phyloP scores from a whole-genome alignment of 1,140 invertebrate species.

The Palaemon carinicauda region DNA sequence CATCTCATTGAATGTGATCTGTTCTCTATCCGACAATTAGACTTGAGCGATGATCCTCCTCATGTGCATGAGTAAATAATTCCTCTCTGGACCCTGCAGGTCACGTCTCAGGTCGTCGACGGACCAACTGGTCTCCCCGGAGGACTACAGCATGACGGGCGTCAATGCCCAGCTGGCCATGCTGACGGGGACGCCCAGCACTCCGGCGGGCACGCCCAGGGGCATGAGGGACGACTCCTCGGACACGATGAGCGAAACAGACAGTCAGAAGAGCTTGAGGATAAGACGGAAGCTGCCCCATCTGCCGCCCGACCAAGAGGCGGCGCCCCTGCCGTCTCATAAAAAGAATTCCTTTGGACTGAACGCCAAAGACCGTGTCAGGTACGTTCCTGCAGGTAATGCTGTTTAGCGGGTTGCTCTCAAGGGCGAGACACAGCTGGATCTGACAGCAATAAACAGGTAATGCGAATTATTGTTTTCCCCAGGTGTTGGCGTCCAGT shows the following conservation, averaged over 20 bases:
- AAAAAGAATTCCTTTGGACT: slow-evolving; percentile 63
- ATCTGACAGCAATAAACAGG: too few relatives aligned
- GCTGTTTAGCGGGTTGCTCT: background rate
- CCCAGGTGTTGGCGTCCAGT: too few relatives aligned
- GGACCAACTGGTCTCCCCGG: slow-evolving; percentile 55
- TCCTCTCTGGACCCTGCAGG: slow-evolving; percentile 32
- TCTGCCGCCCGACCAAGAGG: slow-evolving; percentile 71
- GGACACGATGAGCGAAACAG: slow-evolving; percentile 69
- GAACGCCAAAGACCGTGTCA: slow-evolving; percentile 63
- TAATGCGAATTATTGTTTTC: too few relatives aligned
- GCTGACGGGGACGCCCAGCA: slow-evolving; percentile 54
- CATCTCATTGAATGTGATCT: too few relatives aligned
- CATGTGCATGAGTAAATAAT: background rate
- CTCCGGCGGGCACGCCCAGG: slow-evolving; percentile 55
- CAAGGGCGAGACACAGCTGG: too few relatives aligned
- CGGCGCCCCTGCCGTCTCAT: slow-evolving; percentile 66
- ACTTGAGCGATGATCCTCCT: background rate
- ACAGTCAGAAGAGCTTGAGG: slow-evolving; percentile 69
- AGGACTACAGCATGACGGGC: slow-evolving; percentile 42
- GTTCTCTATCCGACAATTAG: too few relatives aligned
- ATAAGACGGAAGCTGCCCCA: slow-evolving; percentile 70
- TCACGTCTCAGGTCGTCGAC: slow-evolving; percentile 52
- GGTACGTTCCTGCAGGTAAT: slow-evolving; percentile 59
- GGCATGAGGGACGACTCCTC: slow-evolving; percentile 66
- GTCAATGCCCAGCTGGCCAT: slow-evolving; percentile 54